Evolutionary conservation across 2,797 vertebrate species (phyloP).

Genomic region (Myripristis jacobus): DNA sequence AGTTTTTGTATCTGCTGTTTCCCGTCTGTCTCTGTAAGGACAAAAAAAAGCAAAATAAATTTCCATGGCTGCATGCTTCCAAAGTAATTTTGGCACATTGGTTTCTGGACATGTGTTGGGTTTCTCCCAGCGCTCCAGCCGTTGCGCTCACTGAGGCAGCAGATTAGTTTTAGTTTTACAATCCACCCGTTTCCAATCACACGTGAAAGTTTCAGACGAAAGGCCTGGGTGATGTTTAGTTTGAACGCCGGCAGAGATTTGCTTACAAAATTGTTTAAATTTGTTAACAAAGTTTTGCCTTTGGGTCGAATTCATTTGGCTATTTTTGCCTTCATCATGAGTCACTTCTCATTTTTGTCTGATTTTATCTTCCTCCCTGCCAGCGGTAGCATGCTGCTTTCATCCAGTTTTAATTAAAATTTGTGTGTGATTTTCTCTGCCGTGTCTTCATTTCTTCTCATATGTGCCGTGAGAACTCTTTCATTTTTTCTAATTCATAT

Average conservation of each 20-base stretch:
- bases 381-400: slow-evolving; percentile 16
- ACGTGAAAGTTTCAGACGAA: too few relatives aligned
- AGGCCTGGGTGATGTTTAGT: too few relatives aligned
- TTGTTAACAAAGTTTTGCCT: slow-evolving; percentile 29
- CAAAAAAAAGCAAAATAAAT: too few relatives aligned
- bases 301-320: slow-evolving; percentile 4
- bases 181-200: slow-evolving; percentile 29
- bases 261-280: too few relatives aligned
- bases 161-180: slow-evolving; percentile 44
- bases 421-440: slow-evolving; percentile 8
- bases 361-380: slow-evolving; percentile 8
- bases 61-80: neutral
- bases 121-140: slow-evolving; percentile 25
- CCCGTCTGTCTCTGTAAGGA: neutral
- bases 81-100: slow-evolving; percentile 17
- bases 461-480: slow-evolving; percentile 27
- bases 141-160: slow-evolving; percentile 24
- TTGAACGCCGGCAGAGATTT: slow-evolving; percentile 5
- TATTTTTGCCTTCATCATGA: slow-evolving; percentile 14
- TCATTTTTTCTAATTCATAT: slow-evolving; percentile 6
- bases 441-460: slow-evolving; percentile 28
- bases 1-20: too few relatives aligned
- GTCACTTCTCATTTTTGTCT: neutral
- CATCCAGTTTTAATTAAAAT: slow-evolving; percentile 35
- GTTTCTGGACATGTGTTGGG: slow-evolving; percentile 10